phyloP scores from a whole-genome alignment of 2,797 vertebrate species.

The Pseudotriccus pelzelni region DNA sequence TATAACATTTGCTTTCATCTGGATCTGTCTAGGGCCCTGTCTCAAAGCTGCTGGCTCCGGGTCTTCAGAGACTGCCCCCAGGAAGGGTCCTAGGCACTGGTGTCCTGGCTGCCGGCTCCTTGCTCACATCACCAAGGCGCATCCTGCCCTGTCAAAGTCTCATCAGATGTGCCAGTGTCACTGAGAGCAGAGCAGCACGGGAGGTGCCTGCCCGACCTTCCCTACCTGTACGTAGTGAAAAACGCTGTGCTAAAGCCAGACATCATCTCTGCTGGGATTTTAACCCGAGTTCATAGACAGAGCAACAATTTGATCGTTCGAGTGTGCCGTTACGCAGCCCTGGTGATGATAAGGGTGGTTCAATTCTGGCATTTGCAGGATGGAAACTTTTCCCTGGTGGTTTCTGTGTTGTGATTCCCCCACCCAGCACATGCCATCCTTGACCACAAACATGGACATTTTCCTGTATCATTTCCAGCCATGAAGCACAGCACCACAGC shows the following conservation, averaged over 20 bases:
- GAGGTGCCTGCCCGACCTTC: neutral
- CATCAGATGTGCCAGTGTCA: neutral
- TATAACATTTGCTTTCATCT: neutral
- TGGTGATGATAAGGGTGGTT: neutral
- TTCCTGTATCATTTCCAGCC: neutral
- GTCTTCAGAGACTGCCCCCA: neutral
- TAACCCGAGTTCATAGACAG: neutral
- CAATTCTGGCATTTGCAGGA: neutral
- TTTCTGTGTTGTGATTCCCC: neutral
- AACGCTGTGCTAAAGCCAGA: neutral
- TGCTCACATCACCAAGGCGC: rapidly evolving
- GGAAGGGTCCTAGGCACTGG: neutral
- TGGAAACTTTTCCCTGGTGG: neutral
- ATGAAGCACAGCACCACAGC: neutral
- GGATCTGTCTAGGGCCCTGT: neutral
- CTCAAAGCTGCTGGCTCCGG: neutral
- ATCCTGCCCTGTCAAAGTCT: rapidly evolving
- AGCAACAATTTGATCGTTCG: neutral
- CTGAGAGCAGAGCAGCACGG: rapidly evolving
- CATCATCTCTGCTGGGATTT: neutral
- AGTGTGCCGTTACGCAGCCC: neutral
- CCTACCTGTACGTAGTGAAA: neutral
- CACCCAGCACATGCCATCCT: neutral
- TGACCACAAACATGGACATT: neutral
- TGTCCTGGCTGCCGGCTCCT: neutral